A percentile compares a stretch with the other conserved stretches of the same genome.
phyloP scores from a whole-genome alignment of 2,888 invertebrate genomes.

The Alloplasta piceator region DNA sequence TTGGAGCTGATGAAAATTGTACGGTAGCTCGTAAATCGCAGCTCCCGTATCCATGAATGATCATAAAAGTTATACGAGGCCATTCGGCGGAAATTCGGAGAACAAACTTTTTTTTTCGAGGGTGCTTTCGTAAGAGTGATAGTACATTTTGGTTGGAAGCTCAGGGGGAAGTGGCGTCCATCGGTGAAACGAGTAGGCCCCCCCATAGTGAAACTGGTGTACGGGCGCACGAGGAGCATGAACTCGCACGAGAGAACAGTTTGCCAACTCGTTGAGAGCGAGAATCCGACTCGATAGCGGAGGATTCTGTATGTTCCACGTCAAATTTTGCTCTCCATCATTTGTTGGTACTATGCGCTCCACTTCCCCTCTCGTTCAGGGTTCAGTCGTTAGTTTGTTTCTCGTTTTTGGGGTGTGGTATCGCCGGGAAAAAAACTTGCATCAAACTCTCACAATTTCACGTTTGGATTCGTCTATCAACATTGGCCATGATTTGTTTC shows the following conservation, averaged over 20 bases:
- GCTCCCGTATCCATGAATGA: slow-evolving; percentile 57
- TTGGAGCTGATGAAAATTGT: slow-evolving; percentile 33
- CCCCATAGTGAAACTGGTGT: slow-evolving; percentile 67
- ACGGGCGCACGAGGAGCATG: slow-evolving; percentile 56
- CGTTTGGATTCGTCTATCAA: slow-evolving; percentile 68
- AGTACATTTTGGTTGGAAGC: background rate
- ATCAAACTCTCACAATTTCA: slow-evolving; percentile 74
- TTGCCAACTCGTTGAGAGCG: slow-evolving; percentile 81
- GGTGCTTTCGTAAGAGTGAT: slow-evolving; percentile 52
- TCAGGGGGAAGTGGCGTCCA: slow-evolving; percentile 36
- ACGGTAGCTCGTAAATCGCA: slow-evolving; percentile 41
- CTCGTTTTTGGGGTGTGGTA: slow-evolving; percentile 49
- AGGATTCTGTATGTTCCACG: slow-evolving; percentile 47
- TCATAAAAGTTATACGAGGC: slow-evolving; percentile 79
- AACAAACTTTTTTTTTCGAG: slow-evolving; percentile 72
- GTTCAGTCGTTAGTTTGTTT: slow-evolving; percentile 60
- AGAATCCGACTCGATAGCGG: slow-evolving; percentile 75
- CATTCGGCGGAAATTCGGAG: slow-evolving; percentile 70
- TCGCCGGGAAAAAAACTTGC: slow-evolving; percentile 68
- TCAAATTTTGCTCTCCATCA: slow-evolving; percentile 49
- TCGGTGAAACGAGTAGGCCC: slow-evolving; percentile 64
- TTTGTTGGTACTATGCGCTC: slow-evolving; percentile 63
- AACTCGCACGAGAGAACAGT: slow-evolving; percentile 73
- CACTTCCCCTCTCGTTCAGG: slow-evolving; percentile 61
- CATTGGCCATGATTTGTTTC: background rate